phyloP scores from a whole-genome alignment of 2,888 invertebrate species.

The Pachydiplax longipennis region DNA sequence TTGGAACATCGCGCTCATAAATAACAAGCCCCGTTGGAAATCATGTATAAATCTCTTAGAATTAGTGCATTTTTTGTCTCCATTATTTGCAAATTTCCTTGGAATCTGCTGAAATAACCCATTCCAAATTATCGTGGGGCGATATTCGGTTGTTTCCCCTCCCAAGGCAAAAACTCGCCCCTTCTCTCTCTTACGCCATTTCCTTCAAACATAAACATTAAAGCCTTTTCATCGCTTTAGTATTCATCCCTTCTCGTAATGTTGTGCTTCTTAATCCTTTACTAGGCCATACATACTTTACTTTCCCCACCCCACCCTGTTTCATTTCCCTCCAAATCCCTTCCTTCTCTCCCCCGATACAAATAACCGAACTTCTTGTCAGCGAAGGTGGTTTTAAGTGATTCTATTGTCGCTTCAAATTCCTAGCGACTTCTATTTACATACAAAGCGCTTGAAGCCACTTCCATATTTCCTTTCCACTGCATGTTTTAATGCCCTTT shows the following conservation, averaged over 20 bases:
- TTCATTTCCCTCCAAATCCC: not conserved
- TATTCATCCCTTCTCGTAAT: not conserved
- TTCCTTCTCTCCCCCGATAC: not conserved
- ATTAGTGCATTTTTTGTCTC: not conserved
- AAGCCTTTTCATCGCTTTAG: not conserved
- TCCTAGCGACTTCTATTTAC: not conserved
- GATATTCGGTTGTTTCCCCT: not conserved
- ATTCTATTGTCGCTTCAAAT: not conserved
- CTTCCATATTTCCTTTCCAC: not conserved
- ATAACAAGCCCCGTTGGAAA: no score
- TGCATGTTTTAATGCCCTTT: not conserved
- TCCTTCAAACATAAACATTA: slow-evolving; percentile 7
- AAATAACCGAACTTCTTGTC: not conserved
- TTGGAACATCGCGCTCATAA: no score
- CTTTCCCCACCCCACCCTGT: not conserved
- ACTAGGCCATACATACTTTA: not conserved
- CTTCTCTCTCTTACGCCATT: not conserved
- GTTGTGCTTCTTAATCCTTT: not conserved
- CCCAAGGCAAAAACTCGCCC: not conserved
- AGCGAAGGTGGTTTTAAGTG: not conserved
- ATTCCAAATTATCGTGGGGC: not conserved
- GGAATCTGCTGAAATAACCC: not conserved
- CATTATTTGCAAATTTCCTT: not conserved
- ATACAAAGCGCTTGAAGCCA: not conserved
- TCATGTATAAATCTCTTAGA: no score